Evolutionary conservation across 2,113 vertebrate genomes (phyloP), one percentile per base, ranked within the genome.

Genomic region (Rhinogobius similis): DNA sequence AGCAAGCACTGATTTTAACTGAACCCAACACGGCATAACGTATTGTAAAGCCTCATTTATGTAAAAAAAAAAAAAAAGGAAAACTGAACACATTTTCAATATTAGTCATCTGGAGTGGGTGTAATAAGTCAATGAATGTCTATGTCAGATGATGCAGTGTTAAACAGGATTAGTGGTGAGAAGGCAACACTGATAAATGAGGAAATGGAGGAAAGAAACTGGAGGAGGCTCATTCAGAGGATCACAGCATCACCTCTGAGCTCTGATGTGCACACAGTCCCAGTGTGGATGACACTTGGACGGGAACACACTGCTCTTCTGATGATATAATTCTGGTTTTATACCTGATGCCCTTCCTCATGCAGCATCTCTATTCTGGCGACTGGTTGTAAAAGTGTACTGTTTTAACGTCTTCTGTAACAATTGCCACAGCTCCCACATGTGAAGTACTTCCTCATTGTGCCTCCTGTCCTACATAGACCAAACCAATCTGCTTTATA

Each of bases 191-290:
- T 68, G 71, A 73, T 62, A 44, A 68, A 73, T 58, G 71, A 59
- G 56, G 36, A 68, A 70, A 62, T 46, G n/a, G n/a, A n/a, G n/a
- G n/a, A n/a, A n/a, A n/a, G n/a, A n/a, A 55, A 26, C 26, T 44
- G 13, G 38, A 71, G 44, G 16, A 12, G 59, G 53, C 29, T 69
- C 72, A 53, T 73, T 82, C 62, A 74, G 62, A 75, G 68, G 20
- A 67, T 63, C 48, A 56, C 67, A 67, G 3, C 32, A 36, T 36
- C n/a, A n/a, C n/a, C n/a, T n/a, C n/a, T n/a, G 5, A 36, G 32
- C 32, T 8, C 32, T 36, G 32, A 36, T 36, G 32, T 36, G 32
- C 32, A 36, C 32, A 36, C 5, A 36, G 32, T 8, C 32, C 32
- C 32, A 36, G n/a, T n/a, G n/a, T n/a, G n/a, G n/a, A n/a, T n/a